Conservation (phyloP, 2,888 invertebrate genomes). For the Lumbricus terrestris region DNA sequence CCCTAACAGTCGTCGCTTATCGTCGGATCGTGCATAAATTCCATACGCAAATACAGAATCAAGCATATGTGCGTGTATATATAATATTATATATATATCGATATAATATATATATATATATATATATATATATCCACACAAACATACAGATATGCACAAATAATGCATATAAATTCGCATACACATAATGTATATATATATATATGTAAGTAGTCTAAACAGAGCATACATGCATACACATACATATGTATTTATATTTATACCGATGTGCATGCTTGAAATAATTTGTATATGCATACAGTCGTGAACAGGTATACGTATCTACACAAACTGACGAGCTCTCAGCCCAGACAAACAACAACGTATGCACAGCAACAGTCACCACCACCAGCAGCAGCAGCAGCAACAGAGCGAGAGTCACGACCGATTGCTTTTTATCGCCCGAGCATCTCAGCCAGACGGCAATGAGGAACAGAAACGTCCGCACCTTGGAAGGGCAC, state of each 20-base stretch:
- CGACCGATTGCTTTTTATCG: not conserved
- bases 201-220: not conserved
- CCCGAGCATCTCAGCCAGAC: not conserved
- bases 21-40: not conserved
- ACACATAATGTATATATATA: not conserved
- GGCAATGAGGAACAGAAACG: not conserved
- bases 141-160: too few species aligned
- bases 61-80: not conserved
- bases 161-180: not conserved
- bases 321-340: not conserved
- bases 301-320: not conserved
- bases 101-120: not conserved
- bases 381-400: too few species aligned
- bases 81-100: too few species aligned
- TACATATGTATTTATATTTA: not conserved
- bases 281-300: not conserved
- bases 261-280: not conserved
- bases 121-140: too few species aligned
- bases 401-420: not conserved
- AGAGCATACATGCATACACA: not conserved
- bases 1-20: slow-evolving; percentile 3
- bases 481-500: not conserved
- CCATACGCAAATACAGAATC: not conserved
- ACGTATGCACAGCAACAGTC: not conserved
- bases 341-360: not conserved